A percentile compares a stretch with the other conserved stretches of the same genome.
Evolutionary conservation across 2,113 vertebrate genomes (phyloP).

Genomic region (Nanger granti): DNA sequence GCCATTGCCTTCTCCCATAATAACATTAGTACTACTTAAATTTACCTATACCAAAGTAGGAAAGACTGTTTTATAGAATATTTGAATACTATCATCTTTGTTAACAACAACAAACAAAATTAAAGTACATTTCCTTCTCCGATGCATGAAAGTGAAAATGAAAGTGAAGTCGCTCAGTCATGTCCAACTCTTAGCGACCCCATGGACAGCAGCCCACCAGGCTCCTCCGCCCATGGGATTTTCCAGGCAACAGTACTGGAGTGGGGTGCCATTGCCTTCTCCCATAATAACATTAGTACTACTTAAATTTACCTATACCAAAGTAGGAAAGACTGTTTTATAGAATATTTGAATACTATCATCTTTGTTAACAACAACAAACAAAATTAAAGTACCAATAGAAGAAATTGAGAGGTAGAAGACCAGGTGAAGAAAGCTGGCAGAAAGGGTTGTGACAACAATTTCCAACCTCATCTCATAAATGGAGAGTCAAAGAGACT

Average conservation of each 20-base stretch:
- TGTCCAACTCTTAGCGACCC: too few species aligned
- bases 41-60: neutral
- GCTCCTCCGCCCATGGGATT: too few species aligned
- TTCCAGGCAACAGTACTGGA: too few species aligned
- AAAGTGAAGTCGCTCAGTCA: too few species aligned
- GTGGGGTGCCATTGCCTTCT: too few species aligned
- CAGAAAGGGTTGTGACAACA: neutral
- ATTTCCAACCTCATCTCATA: neutral
- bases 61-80: neutral
- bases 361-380: conserved; percentile 2
- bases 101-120: neutral
- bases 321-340: neutral
- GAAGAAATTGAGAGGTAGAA: neutral
- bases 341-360: neutral
- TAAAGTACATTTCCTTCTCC: neutral
- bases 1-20: neutral
- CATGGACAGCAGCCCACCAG: too few species aligned
- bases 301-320: neutral
- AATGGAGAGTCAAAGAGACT: neutral
- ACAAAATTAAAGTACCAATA: neutral
- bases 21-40: neutral
- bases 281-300: neutral
- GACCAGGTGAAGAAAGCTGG: neutral
- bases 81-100: neutral
- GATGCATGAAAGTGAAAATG: too few species aligned